phyloP scores from a whole-genome alignment of 2,113 vertebrate genomes.

The Daphoenositta chrysoptera region DNA sequence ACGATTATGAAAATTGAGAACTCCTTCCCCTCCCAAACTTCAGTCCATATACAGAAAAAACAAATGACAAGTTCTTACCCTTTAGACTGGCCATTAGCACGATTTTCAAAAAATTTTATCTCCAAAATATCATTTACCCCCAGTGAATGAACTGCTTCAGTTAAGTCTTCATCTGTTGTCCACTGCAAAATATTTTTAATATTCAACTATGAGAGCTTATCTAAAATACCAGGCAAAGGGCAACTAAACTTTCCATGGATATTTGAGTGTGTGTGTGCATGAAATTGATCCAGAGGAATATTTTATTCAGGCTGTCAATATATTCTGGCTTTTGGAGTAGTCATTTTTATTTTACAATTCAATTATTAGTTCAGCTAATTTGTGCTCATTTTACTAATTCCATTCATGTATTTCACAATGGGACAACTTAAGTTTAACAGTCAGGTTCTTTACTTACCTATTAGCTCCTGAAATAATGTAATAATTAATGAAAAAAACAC shows the following conservation, averaged over 20 bases:
- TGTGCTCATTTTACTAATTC: not conserved
- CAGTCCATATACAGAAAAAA: not conserved
- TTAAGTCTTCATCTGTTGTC: slow-evolving; percentile 99
- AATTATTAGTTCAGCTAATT: not conserved
- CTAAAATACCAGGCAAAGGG: not conserved
- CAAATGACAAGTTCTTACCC: slow-evolving; percentile 78
- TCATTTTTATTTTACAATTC: not conserved
- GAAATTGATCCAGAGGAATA: not conserved
- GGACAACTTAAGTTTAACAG: not conserved
- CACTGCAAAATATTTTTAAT: slow-evolving; percentile 80
- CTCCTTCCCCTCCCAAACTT: not conserved
- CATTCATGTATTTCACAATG: not conserved
- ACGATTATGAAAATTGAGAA: not conserved
- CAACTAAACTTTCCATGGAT: not conserved
- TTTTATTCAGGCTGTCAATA: not conserved
- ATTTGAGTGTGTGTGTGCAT: not conserved
- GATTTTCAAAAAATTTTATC: slow-evolving; percentile 99
- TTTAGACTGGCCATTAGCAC: slow-evolving; percentile 98
- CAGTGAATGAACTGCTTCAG: slow-evolving; percentile 93
- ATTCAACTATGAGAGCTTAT: slow-evolving; percentile 30
- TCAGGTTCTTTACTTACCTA: not conserved
- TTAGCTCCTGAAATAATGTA: not conserved
- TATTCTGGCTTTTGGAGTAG: not conserved
- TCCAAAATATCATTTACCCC: slow-evolving; percentile 97
- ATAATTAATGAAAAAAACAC: not conserved